phyloP scores from a whole-genome alignment of 2,888 invertebrate genomes.

The Rhagium mordax region DNA sequence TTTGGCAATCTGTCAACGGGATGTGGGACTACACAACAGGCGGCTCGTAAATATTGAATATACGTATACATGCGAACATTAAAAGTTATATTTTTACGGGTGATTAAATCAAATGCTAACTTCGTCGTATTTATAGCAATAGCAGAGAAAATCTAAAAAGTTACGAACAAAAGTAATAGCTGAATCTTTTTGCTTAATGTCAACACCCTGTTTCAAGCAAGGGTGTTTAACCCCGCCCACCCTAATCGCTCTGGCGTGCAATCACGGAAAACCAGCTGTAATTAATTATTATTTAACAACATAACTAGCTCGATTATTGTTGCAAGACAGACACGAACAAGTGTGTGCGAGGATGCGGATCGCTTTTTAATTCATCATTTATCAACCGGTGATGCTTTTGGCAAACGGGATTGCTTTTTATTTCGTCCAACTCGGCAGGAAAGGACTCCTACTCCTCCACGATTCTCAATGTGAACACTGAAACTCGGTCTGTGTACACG shows the following conservation, averaged over 20 bases:
- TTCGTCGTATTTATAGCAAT: neutral
- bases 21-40: conserved; percentile 28
- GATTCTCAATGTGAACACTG: neutral
- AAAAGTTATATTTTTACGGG: conserved; percentile 31
- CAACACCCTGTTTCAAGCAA: no score
- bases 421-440: neutral
- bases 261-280: neutral
- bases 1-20: conserved; percentile 37
- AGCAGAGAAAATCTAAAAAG: no score
- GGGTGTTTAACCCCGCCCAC: no score
- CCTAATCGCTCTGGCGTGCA: neutral
- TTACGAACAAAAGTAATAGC: no score
- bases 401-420: neutral
- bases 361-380: neutral
- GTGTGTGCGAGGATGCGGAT: neutral
- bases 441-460: neutral
- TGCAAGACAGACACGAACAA: neutral
- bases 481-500: conserved; percentile 1
- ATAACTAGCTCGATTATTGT: neutral
- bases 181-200: no score
- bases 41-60: conserved; percentile 37
- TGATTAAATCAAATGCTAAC: conserved; percentile 22
- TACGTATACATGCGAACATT: conserved; percentile 17
- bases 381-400: neutral
- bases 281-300: neutral